phyloP scores from a whole-genome alignment of 2,797 vertebrate species.

The Rhynchotus rufescens region DNA sequence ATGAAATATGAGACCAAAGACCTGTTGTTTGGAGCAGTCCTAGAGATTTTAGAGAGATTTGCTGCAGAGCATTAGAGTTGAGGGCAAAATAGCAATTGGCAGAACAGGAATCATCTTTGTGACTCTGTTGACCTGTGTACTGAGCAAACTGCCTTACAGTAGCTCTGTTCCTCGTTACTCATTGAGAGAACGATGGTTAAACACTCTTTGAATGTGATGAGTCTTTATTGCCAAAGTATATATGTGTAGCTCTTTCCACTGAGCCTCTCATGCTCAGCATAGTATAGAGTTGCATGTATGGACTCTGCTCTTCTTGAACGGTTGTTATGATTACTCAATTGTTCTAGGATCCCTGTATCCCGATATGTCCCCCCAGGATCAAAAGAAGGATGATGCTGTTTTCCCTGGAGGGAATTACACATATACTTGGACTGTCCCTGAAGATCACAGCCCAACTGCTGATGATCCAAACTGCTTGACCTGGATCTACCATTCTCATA shows the following conservation, averaged over 20 bases:
- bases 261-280: neutral
- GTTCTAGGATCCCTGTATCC: slow-evolving; percentile 84
- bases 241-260: neutral
- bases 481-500: slow-evolving; percentile 87
- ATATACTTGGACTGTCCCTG: slow-evolving; percentile 83
- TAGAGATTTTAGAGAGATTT: neutral
- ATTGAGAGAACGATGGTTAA: neutral
- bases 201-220: neutral
- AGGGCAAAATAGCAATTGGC: neutral
- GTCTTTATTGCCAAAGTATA: neutral
- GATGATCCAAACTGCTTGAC: slow-evolving; percentile 83
- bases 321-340: slow-evolving; percentile 57
- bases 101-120: neutral
- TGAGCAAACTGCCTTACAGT: neutral
- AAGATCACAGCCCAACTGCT: slow-evolving; percentile 80
- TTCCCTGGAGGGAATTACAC: slow-evolving; percentile 78
- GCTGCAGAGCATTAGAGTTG: rapidly evolving
- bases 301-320: slow-evolving; percentile 24
- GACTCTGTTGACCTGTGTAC: neutral
- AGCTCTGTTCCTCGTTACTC: neutral
- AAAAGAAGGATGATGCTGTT: slow-evolving; percentile 83
- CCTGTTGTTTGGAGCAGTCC: neutral
- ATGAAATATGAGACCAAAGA: neutral
- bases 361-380: slow-evolving; percentile 78
- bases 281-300: neutral